Evolutionary conservation across 92 coral and sea anemone species (phyloP).

Genomic region (Epizoanthus scotinus): DNA sequence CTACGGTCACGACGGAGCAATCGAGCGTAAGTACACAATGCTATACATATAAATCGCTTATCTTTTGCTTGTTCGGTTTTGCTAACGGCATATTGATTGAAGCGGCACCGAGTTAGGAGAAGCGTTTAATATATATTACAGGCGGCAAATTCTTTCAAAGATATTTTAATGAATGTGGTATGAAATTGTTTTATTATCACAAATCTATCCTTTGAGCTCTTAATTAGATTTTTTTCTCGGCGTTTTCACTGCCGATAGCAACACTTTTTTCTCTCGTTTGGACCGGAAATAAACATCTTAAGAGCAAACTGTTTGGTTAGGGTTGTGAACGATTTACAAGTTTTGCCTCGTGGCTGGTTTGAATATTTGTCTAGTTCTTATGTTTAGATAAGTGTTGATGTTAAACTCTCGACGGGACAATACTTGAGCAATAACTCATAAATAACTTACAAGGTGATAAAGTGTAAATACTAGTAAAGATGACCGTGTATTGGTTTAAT

Average conservation of each 20-base stretch:
- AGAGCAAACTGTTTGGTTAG: slow-evolving; percentile 43
- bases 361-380: slow-evolving; percentile 38
- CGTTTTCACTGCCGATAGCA: neutral
- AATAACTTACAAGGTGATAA: slow-evolving; percentile 63
- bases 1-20: slow-evolving; percentile 75
- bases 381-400: slow-evolving; percentile 63
- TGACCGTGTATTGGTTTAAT: slow-evolving; percentile 58
- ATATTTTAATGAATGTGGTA: slow-evolving; percentile 63
- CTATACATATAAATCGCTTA: slow-evolving; percentile 9
- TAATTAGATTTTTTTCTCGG: slow-evolving; percentile 54
- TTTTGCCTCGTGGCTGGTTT: slow-evolving; percentile 32
- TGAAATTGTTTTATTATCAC: slow-evolving; percentile 63
- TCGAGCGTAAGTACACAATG: slow-evolving; percentile 80
- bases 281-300: slow-evolving; percentile 36
- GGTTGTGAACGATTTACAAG: slow-evolving; percentile 11
- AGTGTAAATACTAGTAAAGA: slow-evolving; percentile 50
- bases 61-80: slow-evolving; percentile 41
- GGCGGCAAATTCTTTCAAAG: slow-evolving; percentile 85
- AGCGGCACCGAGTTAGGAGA: slow-evolving; percentile 52
- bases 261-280: neutral
- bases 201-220: slow-evolving; percentile 53
- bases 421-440: slow-evolving; percentile 49
- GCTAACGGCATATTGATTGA: slow-evolving; percentile 38
- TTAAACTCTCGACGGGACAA: slow-evolving; percentile 52
- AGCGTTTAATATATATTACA: slow-evolving; percentile 67